Conservation (phyloP, 2,797 vertebrate genomes). For the Austrolebias charrua region DNA sequence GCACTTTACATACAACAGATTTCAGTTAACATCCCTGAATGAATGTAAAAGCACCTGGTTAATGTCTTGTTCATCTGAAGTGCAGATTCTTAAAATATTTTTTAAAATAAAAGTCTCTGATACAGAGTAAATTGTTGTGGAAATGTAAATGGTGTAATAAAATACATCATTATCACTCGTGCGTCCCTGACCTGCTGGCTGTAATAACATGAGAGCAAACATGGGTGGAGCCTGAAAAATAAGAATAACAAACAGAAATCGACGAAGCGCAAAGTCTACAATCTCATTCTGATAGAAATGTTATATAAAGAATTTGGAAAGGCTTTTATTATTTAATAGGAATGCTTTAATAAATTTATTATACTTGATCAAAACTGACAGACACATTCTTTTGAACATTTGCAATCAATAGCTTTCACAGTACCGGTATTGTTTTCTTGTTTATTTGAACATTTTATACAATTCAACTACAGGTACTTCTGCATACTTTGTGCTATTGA, state of each 20-base stretch:
- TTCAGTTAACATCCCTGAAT: slow-evolving; percentile 23
- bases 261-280: not conserved
- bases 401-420: too few species aligned
- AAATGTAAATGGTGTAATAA: slow-evolving; percentile 14
- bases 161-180: slow-evolving; percentile 9
- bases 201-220: slow-evolving; percentile 42
- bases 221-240: slow-evolving; percentile 42
- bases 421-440: too few species aligned
- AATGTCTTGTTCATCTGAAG: slow-evolving; percentile 22
- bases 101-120: too few species aligned
- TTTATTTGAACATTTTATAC: too few species aligned
- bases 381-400: too few species aligned
- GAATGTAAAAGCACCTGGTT: slow-evolving; percentile 35
- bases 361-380: too few species aligned
- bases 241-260: slow-evolving; percentile 22
- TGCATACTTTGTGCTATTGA: too few species aligned
- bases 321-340: not conserved
- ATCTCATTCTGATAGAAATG: not conserved
- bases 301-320: not conserved
- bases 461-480: too few species aligned
- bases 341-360: too few species aligned
- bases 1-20: too few species aligned
- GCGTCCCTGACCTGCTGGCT: slow-evolving; percentile 26
- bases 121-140: not conserved
- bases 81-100: slow-evolving; percentile 7